These are phyloP conservation scores for Cyanocitta stelleri DNA, from an alignment of 2,113 vertebrate genomes.

Conservation along the genomic window DNA sequence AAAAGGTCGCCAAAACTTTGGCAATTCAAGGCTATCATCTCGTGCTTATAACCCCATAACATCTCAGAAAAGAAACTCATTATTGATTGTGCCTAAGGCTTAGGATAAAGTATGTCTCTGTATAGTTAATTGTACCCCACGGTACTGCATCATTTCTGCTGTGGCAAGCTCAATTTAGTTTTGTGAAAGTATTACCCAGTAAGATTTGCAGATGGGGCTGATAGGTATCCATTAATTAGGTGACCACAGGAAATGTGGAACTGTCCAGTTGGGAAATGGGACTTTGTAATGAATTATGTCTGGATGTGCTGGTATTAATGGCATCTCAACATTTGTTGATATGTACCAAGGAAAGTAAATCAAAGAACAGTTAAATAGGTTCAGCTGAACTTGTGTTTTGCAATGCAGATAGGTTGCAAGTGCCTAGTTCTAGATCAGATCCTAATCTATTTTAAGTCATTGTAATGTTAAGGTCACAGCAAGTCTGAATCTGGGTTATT, in stretches of 20 bases:
- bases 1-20: conserved; percentile 64
- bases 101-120: conserved; percentile 61
- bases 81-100: conserved; percentile 77
- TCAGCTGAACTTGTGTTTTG: conserved; percentile 26
- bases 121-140: conserved; percentile 72
- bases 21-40: conserved; percentile 63
- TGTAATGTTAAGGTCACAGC: not conserved
- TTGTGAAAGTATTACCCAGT: conserved; percentile 60
- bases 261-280: conserved; percentile 38
- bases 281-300: conserved; percentile 37
- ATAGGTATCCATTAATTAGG: conserved; percentile 78
- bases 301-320: conserved; percentile 41
- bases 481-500: not conserved
- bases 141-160: conserved; percentile 73
- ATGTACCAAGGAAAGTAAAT: conserved; percentile 48
- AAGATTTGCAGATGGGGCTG: conserved; percentile 74
- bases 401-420: not conserved
- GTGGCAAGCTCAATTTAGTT: conserved; percentile 71
- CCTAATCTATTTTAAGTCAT: not conserved
- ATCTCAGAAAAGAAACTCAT: conserved; percentile 66
- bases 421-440: not conserved
- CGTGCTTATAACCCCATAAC: conserved; percentile 52
- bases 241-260: conserved; percentile 53
- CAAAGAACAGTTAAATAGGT: conserved; percentile 13
- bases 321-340: not conserved